Conservation (phyloP, 2,797 vertebrate species). For the Coluber constrictor region DNA sequence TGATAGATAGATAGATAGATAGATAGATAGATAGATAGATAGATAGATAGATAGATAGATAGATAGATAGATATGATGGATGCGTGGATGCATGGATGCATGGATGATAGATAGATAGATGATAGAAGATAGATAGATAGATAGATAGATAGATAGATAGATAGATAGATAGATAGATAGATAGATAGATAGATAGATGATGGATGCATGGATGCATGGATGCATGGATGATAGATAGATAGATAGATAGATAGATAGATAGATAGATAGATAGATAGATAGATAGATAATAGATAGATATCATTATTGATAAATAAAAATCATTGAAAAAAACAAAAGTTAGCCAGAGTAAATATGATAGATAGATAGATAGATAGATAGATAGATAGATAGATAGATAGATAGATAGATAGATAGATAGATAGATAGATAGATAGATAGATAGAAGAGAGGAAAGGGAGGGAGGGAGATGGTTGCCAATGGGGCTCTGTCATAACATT, state of each 20-base stretch:
- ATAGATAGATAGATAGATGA: too few species aligned
- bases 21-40: conserved; percentile 22
- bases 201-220: too few species aligned
- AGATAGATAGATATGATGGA: conserved; percentile 10
- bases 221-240: too few species aligned
- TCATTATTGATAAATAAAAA: conserved; percentile 31
- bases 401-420: background rate
- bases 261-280: too few species aligned
- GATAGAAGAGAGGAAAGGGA: background rate
- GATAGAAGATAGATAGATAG: too few species aligned
- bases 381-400: background rate
- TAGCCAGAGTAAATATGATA: too few species aligned
- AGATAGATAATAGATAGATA: conserved; percentile 41
- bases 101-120: too few species aligned
- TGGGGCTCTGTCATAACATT: conserved; percentile 59
- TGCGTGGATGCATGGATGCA: too few species aligned
- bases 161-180: too few species aligned
- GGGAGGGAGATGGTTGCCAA: background rate
- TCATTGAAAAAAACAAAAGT: too few species aligned
- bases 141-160: too few species aligned
- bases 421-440: background rate
- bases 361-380: background rate
- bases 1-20: conserved; percentile 31
- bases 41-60: conserved; percentile 38
- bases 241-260: too few species aligned